phyloP scores from a whole-genome alignment of 2,888 invertebrate genomes.

The Limnephilus auricula region DNA sequence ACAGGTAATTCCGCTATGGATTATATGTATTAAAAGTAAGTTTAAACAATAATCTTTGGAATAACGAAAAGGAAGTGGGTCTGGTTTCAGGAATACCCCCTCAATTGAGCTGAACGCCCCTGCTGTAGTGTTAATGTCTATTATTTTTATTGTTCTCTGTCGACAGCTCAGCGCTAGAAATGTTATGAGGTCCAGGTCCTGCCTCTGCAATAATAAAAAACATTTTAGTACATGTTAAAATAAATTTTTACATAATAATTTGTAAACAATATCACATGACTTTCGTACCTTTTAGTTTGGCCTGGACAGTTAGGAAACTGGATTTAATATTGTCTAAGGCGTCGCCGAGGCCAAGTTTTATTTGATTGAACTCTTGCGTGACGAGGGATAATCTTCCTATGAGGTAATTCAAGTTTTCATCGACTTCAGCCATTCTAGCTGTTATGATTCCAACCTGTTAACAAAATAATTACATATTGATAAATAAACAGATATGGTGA shows the following conservation, averaged over 20 bases:
- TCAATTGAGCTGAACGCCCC: not conserved
- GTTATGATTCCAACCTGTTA: conserved; percentile 86
- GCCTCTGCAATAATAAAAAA: conserved; percentile 71
- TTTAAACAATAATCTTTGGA: conserved; percentile 25
- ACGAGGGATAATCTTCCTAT: conserved; percentile 88
- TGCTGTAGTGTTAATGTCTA: not conserved
- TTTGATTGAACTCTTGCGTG: conserved; percentile 90
- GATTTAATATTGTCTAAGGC: conserved; percentile 84
- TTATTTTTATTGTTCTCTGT: conserved; percentile 43
- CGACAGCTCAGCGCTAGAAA: conserved; percentile 67
- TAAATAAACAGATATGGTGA: not conserved
- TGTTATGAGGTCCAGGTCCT: conserved; percentile 81
- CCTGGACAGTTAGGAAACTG: conserved; percentile 81
- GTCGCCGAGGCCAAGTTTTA: conserved; percentile 85
- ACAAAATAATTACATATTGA: not conserved
- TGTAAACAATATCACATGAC: not conserved
- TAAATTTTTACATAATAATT: not conserved
- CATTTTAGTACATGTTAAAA: not conserved
- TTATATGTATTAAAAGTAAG: not conserved
- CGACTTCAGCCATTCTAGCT: conserved; percentile 86
- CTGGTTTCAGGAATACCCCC: not conserved
- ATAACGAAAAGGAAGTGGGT: not conserved
- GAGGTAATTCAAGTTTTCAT: conserved; percentile 89
- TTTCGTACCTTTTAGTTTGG: conserved; percentile 71
- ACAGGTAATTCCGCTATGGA: not conserved